Base-by-base conservation (phyloP, 1,140 invertebrate species). In the Bombus soroeensis region DNA sequence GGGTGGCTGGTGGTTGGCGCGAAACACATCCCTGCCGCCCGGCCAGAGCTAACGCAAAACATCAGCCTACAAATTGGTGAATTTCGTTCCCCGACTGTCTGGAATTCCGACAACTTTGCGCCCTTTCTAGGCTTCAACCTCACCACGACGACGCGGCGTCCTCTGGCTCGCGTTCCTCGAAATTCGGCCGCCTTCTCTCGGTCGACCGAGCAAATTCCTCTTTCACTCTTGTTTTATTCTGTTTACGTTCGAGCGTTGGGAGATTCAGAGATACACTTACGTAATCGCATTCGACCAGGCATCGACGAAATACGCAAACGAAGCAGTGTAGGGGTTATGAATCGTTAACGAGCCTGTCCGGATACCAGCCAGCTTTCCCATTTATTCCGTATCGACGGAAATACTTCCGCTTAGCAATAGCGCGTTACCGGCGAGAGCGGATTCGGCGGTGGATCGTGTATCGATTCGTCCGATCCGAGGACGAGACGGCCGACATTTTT, bases 1-100 rank as follows among this genome's bases (percentile, higher is more conserved):
- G 81, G 74, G 74, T 71, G 75, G 76, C 66, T 85, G 73, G 76
- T 83, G 86, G 88, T 90, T 85, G 89, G 87, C 83, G 90, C 90
- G 92, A 91, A 92, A 94, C 92, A 92, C 94, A 93, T 92, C 92
- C 91, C 90, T 92, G 89, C 91, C 90, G 88, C 91, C 90, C 90
- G 89, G 72, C 57, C 88, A 47, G 89, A 80, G 87, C 79, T 81
- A 83, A 88, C 83, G 74, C 88, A 81, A 90, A 90, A 90, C 89
- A 90, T 90, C 89, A 71, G 71, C 80, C 79, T 86, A 83, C 86
- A 83, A 90, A 90, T 90, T 90, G 87, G 86, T 83, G 84, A 87
- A 90, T 90, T 89, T 84, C 74, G 81, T 75, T 81, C 32, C 62
- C 72, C 41, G 83, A 87, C 79, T 74, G 72, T 64, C 81, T 39